Conservation (phyloP, 2,797 vertebrate genomes). For the Meda fulgida region DNA sequence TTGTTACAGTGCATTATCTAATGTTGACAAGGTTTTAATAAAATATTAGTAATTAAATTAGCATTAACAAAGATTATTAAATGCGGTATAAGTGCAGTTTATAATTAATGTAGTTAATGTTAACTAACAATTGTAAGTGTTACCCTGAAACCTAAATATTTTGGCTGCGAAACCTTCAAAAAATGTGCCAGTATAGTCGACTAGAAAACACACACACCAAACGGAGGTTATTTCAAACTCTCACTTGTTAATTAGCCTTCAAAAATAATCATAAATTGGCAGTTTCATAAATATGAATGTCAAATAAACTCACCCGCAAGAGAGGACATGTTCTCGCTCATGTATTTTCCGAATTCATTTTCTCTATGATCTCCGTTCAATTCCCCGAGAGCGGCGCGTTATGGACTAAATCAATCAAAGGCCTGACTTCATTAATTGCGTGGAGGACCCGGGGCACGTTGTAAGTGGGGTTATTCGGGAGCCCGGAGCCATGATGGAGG, state of each 20-base stretch:
- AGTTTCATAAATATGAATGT: conserved; percentile 45
- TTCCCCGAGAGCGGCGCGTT: conserved; percentile 46
- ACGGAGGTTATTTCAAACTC: background rate
- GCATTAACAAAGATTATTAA: no score
- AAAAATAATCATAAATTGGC: conserved; percentile 46
- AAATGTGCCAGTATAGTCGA: background rate
- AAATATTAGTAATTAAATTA: no score
- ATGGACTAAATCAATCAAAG: conserved; percentile 60
- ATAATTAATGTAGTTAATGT: no score
- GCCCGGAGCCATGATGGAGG: conserved; percentile 64
- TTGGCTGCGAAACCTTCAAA: background rate
- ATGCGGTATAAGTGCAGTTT: no score
- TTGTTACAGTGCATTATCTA: no score
- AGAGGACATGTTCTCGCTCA: conserved; percentile 23
- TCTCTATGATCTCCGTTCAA: conserved; percentile 7
- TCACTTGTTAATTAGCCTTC: conserved; percentile 34
- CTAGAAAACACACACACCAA: background rate
- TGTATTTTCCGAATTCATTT: conserved; percentile 37
- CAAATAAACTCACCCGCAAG: conserved; percentile 39
- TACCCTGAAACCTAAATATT: conserved; percentile 19
- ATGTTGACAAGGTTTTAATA: no score
- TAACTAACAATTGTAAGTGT: no score
- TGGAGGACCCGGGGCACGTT: conserved; percentile 72
- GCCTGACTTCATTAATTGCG: conserved; percentile 74
- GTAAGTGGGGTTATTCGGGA: conserved; percentile 62